These are phyloP conservation scores for Eurystomus glaucurus DNA, from an alignment of 2,797 vertebrate genomes.

Conservation along the genomic window DNA sequence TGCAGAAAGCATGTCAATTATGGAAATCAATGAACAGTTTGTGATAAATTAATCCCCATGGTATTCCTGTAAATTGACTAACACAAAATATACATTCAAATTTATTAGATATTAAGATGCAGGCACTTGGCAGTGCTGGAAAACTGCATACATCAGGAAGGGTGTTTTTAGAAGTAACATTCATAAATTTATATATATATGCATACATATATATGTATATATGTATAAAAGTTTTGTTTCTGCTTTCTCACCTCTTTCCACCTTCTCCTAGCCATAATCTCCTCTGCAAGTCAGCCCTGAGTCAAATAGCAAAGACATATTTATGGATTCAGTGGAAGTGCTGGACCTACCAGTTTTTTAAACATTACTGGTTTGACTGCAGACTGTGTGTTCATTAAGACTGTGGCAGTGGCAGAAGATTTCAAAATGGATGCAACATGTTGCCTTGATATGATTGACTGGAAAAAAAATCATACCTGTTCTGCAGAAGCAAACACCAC, in stretches of 20 bases:
- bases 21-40: constrained; percentile 1
- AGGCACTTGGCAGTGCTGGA: neutral
- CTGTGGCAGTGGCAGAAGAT: neutral
- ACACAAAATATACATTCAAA: neutral
- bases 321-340: neutral
- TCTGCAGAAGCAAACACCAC: neutral
- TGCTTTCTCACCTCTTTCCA: neutral
- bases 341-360: neutral
- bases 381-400: neutral
- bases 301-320: neutral
- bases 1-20: constrained; percentile 6
- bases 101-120: constrained; percentile 12
- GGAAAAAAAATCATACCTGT: neutral
- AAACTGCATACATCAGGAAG: neutral
- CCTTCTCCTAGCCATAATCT: neutral
- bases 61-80: constrained; percentile 1
- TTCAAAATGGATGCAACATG: neutral
- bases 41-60: neutral
- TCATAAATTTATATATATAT: neutral
- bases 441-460: neutral
- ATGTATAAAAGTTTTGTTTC: neutral
- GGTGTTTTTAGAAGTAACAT: neutral
- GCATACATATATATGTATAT: no score
- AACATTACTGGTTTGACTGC: neutral
- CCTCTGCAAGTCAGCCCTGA: neutral